A percentile compares a stretch with the other conserved stretches of the same genome.
Evolutionary conservation across 2,113 vertebrate species (phyloP).

Genomic region (Psittacus erithacus): DNA sequence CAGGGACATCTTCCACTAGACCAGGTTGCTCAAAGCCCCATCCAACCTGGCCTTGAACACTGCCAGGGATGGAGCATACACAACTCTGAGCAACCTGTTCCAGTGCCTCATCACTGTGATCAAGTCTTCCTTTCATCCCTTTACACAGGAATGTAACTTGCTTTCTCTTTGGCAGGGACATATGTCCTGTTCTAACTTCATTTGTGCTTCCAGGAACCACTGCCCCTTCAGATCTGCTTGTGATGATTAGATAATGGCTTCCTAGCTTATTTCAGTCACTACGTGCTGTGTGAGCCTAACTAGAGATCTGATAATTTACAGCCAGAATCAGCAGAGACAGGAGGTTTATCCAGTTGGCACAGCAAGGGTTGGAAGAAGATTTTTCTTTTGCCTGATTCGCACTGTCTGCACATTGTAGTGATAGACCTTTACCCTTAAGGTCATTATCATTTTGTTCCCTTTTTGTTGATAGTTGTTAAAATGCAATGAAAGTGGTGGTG

Average conservation of each 20-base stretch:
- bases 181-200: not conserved
- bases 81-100: not conserved
- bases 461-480: not conserved
- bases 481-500: accelerated
- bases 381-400: not conserved
- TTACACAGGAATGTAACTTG: accelerated
- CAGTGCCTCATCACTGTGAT: not conserved
- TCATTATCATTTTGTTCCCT: not conserved
- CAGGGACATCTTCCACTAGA: not conserved
- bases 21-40: not conserved
- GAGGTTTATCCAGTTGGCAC: not conserved
- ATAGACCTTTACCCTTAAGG: not conserved
- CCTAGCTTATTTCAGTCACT: not conserved
- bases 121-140: not conserved
- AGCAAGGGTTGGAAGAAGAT: not conserved
- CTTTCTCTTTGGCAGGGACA: not conserved
- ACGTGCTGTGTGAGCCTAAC: not conserved
- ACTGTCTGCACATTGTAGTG: not conserved
- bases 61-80: not conserved
- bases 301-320: not conserved
- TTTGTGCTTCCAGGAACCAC: not conserved
- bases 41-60: not conserved
- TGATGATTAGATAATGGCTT: not conserved
- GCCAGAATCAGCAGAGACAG: not conserved
- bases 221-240: not conserved